Conservation (phyloP, 1,140 invertebrate species). For the Myzus persicae region DNA sequence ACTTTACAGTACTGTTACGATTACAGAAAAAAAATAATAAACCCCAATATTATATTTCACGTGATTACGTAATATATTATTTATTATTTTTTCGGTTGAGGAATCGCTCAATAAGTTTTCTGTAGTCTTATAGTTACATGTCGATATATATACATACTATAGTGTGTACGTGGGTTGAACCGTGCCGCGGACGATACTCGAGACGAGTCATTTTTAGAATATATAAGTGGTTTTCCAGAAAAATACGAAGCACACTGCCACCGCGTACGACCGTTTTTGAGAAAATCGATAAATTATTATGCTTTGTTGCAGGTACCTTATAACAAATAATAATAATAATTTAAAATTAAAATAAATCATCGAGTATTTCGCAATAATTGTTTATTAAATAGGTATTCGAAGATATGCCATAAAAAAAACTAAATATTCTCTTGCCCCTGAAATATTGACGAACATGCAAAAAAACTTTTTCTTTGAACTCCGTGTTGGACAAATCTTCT, state of each 20-base stretch:
- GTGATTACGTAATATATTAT: background rate
- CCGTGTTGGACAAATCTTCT: too few species aligned
- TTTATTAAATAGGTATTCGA: background rate
- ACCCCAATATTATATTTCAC: background rate
- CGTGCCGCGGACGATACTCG: background rate
- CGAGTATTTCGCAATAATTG: background rate
- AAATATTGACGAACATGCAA: background rate
- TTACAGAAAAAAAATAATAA: background rate
- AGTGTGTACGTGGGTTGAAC: background rate
- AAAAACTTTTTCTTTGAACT: background rate
- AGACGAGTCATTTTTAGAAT: background rate
- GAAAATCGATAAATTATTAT: background rate
- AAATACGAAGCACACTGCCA: background rate
- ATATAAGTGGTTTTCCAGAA: background rate
- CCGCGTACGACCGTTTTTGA: background rate
- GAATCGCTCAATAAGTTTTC: conserved; percentile 4
- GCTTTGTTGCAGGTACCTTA: background rate
- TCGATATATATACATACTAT: background rate
- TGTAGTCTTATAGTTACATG: background rate
- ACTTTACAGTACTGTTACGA: background rate
- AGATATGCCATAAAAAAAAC: too few species aligned
- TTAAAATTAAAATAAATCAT: background rate
- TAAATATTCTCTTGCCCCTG: background rate
- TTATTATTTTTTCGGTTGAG: background rate
- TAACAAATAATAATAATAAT: too few species aligned